phyloP scores from a whole-genome alignment of 2,797 vertebrate genomes.

The Gallinago solitaria region DNA sequence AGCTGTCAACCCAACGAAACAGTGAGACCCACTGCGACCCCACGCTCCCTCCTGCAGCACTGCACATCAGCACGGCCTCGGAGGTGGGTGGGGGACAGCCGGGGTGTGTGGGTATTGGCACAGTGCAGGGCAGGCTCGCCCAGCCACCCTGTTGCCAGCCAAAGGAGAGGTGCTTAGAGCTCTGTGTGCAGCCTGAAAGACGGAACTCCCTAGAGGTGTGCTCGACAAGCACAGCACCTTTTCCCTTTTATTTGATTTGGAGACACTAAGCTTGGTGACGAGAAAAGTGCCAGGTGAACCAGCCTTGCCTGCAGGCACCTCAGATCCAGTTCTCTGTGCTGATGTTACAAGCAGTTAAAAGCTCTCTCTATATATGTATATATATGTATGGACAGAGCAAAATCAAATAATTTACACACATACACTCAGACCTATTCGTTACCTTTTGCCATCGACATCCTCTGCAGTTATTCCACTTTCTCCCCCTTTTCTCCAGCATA shows the following conservation, averaged over 20 bases:
- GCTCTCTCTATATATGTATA: no score
- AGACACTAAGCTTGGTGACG: not conserved
- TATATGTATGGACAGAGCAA: not conserved
- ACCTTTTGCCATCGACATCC: not conserved
- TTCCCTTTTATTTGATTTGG: not conserved
- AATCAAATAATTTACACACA: not conserved
- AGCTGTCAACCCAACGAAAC: not conserved
- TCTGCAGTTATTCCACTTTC: not conserved
- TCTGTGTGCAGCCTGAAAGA: not conserved
- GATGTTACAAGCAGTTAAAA: not conserved
- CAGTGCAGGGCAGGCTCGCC: not conserved
- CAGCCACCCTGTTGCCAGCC: rapidly evolving
- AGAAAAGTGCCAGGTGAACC: not conserved
- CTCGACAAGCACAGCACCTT: rapidly evolving
- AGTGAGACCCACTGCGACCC: no score
- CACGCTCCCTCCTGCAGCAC: not conserved
- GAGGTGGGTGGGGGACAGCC: not conserved
- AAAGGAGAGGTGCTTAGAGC: rapidly evolving
- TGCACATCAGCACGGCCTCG: not conserved
- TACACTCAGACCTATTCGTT: not conserved
- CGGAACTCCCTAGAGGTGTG: not conserved
- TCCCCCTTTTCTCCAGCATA: not conserved
- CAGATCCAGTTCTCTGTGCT: not conserved
- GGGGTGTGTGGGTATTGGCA: rapidly evolving
- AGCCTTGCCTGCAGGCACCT: not conserved